Percentiles rank a stretch among this genome's conserved stretches.
phyloP scores from a whole-genome alignment of 2,888 invertebrate species.

The Digitonthophagus gazella region DNA sequence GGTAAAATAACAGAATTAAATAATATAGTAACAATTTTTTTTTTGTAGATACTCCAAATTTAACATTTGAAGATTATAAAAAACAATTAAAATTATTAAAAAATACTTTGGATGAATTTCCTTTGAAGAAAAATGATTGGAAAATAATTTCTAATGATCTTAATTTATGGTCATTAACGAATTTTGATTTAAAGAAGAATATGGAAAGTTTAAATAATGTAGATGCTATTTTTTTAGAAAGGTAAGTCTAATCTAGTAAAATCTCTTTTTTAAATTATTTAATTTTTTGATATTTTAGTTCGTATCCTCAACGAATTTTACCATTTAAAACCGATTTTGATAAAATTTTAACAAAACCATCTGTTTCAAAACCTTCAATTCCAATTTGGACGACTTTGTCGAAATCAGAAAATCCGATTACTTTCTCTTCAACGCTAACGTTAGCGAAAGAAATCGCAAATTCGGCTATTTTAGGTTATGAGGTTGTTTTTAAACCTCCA shows the following conservation, averaged over 20 bases:
- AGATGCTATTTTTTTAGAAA: slow-evolving; percentile 70
- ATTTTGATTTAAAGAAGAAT: slow-evolving; percentile 43
- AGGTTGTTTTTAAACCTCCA: slow-evolving; percentile 70
- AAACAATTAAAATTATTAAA: slow-evolving; percentile 63
- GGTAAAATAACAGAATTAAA: slow-evolving; percentile 1
- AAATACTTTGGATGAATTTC: slow-evolving; percentile 65
- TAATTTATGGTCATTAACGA: slow-evolving; percentile 54
- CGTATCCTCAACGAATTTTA: slow-evolving; percentile 5
- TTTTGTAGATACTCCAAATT: slow-evolving; percentile 55
- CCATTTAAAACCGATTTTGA: slow-evolving; percentile 3
- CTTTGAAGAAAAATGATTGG: slow-evolving; percentile 56
- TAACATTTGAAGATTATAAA: slow-evolving; percentile 59
- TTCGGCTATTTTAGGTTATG: slow-evolving; percentile 69
- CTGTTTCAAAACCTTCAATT: slow-evolving; percentile 13
- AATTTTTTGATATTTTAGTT: slow-evolving; percentile 4
- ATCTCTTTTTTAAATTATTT: no score
- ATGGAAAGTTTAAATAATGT: slow-evolving; percentile 59
- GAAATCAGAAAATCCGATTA: slow-evolving; percentile 39
- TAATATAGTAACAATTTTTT: slow-evolving; percentile 11
- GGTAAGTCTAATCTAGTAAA: no score
- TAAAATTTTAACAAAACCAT: slow-evolving; percentile 4
- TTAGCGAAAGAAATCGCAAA: slow-evolving; percentile 75
- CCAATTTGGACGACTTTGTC: slow-evolving; percentile 46
- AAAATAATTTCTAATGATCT: slow-evolving; percentile 63
- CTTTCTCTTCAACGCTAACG: slow-evolving; percentile 61